Percentiles rank a stretch among this genome's conserved stretches.
These are phyloP conservation scores for Odontothrips loti DNA, from an alignment of 2,888 invertebrate genomes.

Conservation along the genomic window DNA sequence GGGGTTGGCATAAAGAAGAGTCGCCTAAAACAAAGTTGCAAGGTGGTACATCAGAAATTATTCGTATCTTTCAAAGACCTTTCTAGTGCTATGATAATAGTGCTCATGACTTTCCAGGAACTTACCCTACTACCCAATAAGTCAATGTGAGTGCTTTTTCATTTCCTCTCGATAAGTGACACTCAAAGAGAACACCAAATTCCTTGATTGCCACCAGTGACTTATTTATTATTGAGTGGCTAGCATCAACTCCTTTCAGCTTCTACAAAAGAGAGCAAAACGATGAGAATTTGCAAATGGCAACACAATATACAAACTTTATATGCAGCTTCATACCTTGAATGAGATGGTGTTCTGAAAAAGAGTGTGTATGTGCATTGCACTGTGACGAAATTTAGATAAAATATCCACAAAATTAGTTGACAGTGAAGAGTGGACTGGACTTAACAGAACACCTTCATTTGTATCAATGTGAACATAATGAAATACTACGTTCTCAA, in stretches of 20 bases:
- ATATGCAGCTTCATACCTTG: conserved; percentile 50
- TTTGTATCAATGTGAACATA: conserved; percentile 68
- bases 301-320: not conserved
- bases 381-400: conserved; percentile 65
- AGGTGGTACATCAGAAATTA: not conserved
- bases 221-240: conserved; percentile 59
- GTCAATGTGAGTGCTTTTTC: conserved; percentile 45
- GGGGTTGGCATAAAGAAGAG: conserved; percentile 71
- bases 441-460: conserved; percentile 65
- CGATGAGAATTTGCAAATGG: conserved; percentile 24
- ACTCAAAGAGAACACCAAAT: conserved; percentile 73
- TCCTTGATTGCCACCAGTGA: conserved; percentile 77
- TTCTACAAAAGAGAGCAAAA: conserved; percentile 49
- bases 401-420: conserved; percentile 53
- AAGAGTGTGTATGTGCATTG: conserved; percentile 66
- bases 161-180: conserved; percentile 43
- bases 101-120: not conserved
- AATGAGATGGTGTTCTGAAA: conserved; percentile 64
- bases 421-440: conserved; percentile 40
- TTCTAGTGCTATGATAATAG: not conserved
- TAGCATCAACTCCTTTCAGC: conserved; percentile 52
- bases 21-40: conserved; percentile 54
- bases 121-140: conserved; percentile 80
- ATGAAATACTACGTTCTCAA: conserved; percentile 69
- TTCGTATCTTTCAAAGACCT: not conserved